Percentiles rank a stretch among this genome's conserved stretches.
Evolutionary conservation across 1,140 invertebrate species (phyloP).

Genomic region (Polypedilum pembai): DNA sequence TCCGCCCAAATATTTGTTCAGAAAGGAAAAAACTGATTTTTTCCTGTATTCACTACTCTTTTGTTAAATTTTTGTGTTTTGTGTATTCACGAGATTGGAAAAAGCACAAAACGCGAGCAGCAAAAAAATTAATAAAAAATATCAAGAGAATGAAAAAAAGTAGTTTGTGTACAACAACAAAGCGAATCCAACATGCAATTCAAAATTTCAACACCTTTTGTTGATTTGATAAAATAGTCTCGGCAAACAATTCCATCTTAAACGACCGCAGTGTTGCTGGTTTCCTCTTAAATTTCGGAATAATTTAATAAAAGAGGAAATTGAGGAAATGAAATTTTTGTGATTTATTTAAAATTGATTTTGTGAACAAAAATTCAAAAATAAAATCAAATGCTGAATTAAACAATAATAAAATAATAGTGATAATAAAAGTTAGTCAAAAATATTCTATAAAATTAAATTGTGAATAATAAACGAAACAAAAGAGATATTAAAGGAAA

Average conservation of each 20-base stretch:
- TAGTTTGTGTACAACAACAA: conserved; percentile 4
- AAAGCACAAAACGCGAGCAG: neutral
- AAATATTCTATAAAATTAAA: no score
- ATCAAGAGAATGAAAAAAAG: neutral
- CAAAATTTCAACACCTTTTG: conserved; percentile 28
- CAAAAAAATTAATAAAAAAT: conserved; percentile 22
- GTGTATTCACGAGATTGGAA: neutral
- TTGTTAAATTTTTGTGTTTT: neutral
- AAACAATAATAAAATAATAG: neutral
- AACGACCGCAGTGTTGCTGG: neutral
- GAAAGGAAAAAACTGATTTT: neutral
- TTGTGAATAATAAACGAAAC: no score
- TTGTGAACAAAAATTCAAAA: neutral
- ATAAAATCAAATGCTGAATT: neutral
- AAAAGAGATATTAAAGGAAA: no score
- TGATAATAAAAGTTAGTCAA: neutral
- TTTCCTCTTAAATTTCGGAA: neutral
- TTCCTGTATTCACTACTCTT: neutral
- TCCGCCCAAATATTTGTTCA: conserved; percentile 27
- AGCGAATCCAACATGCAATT: conserved; percentile 17
- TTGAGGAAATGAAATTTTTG: neutral
- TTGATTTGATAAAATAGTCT: conserved; percentile 28
- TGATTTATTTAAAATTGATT: neutral
- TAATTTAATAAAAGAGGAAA: no score
- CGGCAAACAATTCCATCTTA: conserved; percentile 15